Evolutionary conservation across 1,140 invertebrate species (phyloP).

Genomic region (Tetragnatha versicolor): DNA sequence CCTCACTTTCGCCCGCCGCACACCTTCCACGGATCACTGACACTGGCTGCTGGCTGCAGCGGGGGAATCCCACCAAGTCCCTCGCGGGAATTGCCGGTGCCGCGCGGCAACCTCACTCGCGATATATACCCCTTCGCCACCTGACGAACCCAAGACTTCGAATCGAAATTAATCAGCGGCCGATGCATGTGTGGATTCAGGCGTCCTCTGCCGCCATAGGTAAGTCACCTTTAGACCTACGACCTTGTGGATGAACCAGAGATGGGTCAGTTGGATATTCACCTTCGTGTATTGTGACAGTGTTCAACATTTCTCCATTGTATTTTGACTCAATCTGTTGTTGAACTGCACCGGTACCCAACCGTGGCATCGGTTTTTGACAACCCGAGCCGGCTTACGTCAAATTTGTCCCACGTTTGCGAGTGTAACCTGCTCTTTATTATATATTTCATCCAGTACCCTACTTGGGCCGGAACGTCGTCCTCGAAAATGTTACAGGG

Average conservation of each 20-base stretch:
- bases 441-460: too few species aligned
- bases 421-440: too few species aligned
- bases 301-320: neutral
- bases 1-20: neutral
- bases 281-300: neutral
- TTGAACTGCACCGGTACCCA: too few species aligned
- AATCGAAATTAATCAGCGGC: neutral
- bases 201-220: conserved; percentile 26
- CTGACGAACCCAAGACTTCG: neutral
- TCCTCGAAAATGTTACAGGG: too few species aligned
- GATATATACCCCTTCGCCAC: neutral
- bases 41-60: neutral
- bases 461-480: too few species aligned
- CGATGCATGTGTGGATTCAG: conserved; percentile 14
- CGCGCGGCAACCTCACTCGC: neutral
- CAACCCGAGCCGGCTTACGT: too few species aligned
- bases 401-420: too few species aligned
- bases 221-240: too few species aligned
- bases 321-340: too few species aligned
- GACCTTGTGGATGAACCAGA: too few species aligned
- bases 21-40: neutral
- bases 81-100: neutral
- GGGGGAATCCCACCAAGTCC: neutral
- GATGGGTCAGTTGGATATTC: neutral
- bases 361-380: too few species aligned